phyloP scores from a whole-genome alignment of 2,888 invertebrate species.

The Oscheius sp. region DNA sequence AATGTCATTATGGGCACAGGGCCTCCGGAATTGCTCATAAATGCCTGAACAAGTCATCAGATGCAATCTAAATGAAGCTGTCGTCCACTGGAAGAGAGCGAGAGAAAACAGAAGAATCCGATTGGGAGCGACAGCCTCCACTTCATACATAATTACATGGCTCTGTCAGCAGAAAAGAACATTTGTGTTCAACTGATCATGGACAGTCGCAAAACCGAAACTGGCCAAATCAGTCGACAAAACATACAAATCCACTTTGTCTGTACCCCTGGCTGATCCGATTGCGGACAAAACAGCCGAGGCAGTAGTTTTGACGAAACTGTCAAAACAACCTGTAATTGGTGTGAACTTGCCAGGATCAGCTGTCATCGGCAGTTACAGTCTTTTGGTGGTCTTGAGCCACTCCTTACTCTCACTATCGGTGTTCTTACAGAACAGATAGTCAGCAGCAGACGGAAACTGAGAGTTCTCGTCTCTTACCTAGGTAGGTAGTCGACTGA shows the following conservation, averaged over 20 bases:
- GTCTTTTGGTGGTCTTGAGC: background rate
- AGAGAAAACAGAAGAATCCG: conserved; percentile 37
- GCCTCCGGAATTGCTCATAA: conserved; percentile 47
- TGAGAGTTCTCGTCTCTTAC: no score
- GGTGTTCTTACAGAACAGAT: no score
- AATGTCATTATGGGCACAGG: conserved; percentile 35
- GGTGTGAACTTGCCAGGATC: conserved; percentile 5
- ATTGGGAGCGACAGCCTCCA: conserved; percentile 22
- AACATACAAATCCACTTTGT: conserved; percentile 27
- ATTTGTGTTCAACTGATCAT: no score
- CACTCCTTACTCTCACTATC: no score
- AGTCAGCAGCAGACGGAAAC: no score
- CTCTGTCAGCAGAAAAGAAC: background rate
- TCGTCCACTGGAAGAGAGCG: background rate
- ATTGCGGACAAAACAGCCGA: conserved; percentile 26
- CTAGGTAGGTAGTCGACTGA: no score
- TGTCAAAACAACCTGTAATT: conserved; percentile 13
- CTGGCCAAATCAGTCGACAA: conserved; percentile 17
- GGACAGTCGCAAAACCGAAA: background rate
- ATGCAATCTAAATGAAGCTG: conserved; percentile 55
- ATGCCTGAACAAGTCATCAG: conserved; percentile 59
- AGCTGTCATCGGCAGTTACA: background rate
- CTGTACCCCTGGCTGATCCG: conserved; percentile 16
- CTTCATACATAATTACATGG: conserved; percentile 35
- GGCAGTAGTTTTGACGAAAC: background rate